Evolutionary conservation across 2,888 invertebrate genomes (phyloP).

Genomic region (Hartigia nigra): DNA sequence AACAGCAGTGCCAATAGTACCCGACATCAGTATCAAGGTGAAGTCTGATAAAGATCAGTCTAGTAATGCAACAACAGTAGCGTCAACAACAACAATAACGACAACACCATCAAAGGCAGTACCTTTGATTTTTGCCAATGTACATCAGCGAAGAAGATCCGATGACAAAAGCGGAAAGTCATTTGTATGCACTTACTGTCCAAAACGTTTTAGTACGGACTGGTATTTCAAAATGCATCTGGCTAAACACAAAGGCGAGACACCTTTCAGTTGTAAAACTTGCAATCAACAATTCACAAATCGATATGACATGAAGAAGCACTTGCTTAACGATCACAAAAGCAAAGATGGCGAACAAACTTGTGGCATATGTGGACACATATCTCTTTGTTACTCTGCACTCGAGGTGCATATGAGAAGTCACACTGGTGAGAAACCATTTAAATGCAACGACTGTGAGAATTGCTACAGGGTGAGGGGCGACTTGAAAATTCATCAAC

Average conservation of each 20-base stretch:
- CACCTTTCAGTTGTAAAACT: constrained; percentile 47
- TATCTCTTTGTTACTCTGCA: constrained; percentile 29
- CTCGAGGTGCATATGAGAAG: constrained; percentile 38
- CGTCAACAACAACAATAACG: neutral
- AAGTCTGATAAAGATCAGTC: constrained; percentile 6
- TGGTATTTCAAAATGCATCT: constrained; percentile 61
- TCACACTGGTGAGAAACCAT: constrained; percentile 19
- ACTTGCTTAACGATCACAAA: constrained; percentile 43
- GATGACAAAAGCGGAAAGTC: constrained; percentile 20
- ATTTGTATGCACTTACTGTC: constrained; percentile 54
- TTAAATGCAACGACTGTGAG: constrained; percentile 40
- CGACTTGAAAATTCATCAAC: constrained; percentile 35
- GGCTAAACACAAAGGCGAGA: constrained; percentile 53
- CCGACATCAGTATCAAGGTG: constrained; percentile 1
- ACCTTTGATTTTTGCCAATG: neutral
- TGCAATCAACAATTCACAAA: constrained; percentile 53
- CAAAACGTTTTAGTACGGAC: constrained; percentile 55
- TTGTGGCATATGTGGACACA: constrained; percentile 35
- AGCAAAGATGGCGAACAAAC: constrained; percentile 33
- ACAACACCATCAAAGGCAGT: constrained; percentile 7
- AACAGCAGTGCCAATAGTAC: neutral
- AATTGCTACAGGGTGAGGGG: constrained; percentile 27
- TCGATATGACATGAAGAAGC: constrained; percentile 51
- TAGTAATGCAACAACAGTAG: neutral
- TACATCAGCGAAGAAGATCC: constrained; percentile 12